phyloP scores from a whole-genome alignment of 2,797 vertebrate species.

The Enteromius paludinosus region DNA sequence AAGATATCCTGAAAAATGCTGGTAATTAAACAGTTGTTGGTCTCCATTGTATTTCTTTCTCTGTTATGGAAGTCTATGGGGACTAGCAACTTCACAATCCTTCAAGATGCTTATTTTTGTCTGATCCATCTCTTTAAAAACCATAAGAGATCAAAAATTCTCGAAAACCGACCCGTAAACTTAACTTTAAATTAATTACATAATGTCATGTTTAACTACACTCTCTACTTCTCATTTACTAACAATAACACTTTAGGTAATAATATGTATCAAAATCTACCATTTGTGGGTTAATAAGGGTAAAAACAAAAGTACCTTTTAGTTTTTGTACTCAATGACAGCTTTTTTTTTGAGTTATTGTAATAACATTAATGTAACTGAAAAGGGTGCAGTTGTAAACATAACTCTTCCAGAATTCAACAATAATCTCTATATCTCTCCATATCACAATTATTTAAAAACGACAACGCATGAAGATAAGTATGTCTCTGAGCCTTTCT shows the following conservation, averaged over 20 bases:
- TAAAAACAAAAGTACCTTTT: neutral
- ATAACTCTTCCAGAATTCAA: neutral
- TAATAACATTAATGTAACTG: neutral
- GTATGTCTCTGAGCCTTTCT: conserved; percentile 14
- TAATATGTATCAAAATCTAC: neutral
- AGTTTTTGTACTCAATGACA: neutral
- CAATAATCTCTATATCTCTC: neutral
- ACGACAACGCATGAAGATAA: neutral
- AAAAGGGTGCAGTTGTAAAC: neutral
- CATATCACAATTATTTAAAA: conserved; percentile 7
- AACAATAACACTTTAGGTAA: neutral
- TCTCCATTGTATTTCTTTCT: too few species aligned
- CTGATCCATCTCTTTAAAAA: neutral
- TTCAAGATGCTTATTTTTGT: neutral
- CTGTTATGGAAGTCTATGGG: too few species aligned
- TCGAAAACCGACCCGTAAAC: neutral
- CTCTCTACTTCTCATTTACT: neutral
- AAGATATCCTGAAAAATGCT: too few species aligned
- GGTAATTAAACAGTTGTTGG: neutral
- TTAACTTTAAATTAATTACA: neutral
- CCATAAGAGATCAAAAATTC: neutral
- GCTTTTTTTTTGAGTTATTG: neutral
- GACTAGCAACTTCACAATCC: too few species aligned
- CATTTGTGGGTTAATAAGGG: neutral
- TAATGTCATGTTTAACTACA: neutral